A percentile compares a stretch with the other conserved stretches of the same genome.
Evolutionary conservation across 2,797 vertebrate genomes (phyloP).

Genomic region (Myotis planiceps): DNA sequence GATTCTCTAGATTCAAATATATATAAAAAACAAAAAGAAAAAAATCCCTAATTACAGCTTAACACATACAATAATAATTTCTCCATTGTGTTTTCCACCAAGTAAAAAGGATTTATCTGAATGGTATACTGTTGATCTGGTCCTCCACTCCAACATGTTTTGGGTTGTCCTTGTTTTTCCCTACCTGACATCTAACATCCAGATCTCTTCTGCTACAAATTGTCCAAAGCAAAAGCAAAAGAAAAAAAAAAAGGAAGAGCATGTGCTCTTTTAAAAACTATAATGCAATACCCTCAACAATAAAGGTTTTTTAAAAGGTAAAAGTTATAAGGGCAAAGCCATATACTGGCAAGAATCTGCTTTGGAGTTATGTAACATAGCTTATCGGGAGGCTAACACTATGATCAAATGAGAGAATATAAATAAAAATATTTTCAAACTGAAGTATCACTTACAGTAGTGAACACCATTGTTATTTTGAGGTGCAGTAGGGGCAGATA

Average conservation of each 20-base stretch:
- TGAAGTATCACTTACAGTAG: background rate
- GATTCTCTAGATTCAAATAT: conserved; percentile 57
- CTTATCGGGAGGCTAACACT: background rate
- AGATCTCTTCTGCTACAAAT: background rate
- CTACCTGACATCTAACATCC: background rate
- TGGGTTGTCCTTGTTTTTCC: background rate
- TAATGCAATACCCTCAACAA: background rate
- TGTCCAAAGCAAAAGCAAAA: background rate
- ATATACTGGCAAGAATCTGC: background rate
- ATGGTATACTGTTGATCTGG: background rate
- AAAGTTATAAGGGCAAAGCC: background rate
- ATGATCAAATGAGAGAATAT: background rate
- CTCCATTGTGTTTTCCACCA: background rate
- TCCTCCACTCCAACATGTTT: background rate
- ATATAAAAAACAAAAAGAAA: conserved; percentile 51
- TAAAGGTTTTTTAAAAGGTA: no score
- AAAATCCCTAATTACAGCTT: conserved; percentile 35
- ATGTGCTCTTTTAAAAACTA: background rate
- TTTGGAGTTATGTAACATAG: background rate
- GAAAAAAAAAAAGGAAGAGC: no score
- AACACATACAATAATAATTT: background rate
- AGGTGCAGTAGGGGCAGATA: background rate
- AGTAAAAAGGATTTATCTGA: background rate
- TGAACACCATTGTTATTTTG: background rate
- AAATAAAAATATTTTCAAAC: background rate